Percentiles rank a stretch among this genome's conserved stretches.
These are phyloP conservation scores for Aleiodes sp. DNA, from an alignment of 1,140 invertebrate genomes.

Conservation along the genomic window DNA sequence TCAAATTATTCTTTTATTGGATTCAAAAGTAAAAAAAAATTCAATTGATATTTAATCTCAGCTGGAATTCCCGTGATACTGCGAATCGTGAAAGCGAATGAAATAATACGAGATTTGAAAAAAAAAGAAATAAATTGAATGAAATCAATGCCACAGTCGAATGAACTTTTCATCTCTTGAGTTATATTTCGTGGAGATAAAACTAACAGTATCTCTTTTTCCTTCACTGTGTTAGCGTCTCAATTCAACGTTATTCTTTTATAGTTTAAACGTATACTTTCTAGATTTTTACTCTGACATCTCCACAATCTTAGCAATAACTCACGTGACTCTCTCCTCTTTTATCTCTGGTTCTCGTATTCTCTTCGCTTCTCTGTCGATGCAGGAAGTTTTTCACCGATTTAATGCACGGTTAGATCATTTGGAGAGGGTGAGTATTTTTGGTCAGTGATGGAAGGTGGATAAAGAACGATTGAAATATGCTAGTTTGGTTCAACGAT, in stretches of 20 bases:
- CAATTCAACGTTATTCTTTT: neutral
- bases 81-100: too few species aligned
- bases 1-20: too few species aligned
- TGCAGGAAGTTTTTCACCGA: too few species aligned
- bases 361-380: neutral
- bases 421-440: neutral
- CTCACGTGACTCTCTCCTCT: slow-evolving; percentile 28
- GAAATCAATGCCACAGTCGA: too few species aligned
- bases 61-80: too few species aligned
- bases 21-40: too few species aligned
- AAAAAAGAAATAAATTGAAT: neutral
- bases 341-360: neutral
- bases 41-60: too few species aligned
- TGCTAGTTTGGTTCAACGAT: slow-evolving; percentile 10
- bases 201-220: neutral
- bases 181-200: neutral
- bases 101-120: neutral
- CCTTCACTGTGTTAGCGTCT: neutral
- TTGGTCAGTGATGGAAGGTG: slow-evolving; percentile 1
- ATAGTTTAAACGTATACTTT: slow-evolving; percentile 35
- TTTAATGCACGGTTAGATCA: neutral
- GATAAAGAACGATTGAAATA: slow-evolving; percentile 22
- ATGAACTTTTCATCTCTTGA: too few species aligned
- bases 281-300: slow-evolving; percentile 21
- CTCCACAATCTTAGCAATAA: slow-evolving; percentile 22